Evolutionary conservation across 2,888 invertebrate genomes (phyloP).

Genomic region (Acutogordius australiensis): DNA sequence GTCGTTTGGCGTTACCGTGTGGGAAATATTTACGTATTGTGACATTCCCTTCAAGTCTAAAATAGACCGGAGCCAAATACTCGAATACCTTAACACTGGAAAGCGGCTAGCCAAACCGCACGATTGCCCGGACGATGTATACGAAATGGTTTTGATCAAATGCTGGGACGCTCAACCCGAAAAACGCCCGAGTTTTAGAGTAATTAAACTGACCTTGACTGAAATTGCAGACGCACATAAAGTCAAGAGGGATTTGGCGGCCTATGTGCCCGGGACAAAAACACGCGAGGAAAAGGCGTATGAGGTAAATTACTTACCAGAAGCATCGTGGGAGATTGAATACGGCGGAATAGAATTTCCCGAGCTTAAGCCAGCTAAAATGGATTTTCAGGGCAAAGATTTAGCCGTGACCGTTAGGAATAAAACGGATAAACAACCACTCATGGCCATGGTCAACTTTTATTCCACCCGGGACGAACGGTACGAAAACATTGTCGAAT

Average conservation of each 20-base stretch:
- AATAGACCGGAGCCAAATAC: not conserved
- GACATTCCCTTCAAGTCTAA: not conserved
- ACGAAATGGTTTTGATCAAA: not conserved
- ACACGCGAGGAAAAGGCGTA: not conserved
- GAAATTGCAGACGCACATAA: not conserved
- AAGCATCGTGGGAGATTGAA: not conserved
- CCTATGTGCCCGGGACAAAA: not conserved
- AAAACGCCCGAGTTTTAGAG: not conserved
- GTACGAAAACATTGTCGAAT: not conserved
- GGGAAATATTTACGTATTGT: slow-evolving; percentile 7
- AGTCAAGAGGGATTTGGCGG: not conserved
- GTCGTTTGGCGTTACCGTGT: not conserved
- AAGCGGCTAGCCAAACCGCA: not conserved
- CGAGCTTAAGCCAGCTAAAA: not conserved
- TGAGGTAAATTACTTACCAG: not conserved
- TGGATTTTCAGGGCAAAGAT: slow-evolving; percentile 1
- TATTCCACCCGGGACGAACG: not conserved
- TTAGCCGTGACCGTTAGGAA: not conserved
- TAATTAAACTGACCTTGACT: not conserved
- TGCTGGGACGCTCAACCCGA: not conserved
- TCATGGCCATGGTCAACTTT: not conserved
- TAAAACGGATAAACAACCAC: not conserved
- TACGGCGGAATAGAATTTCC: not conserved
- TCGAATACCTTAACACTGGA: not conserved
- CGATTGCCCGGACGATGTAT: not conserved